Conservation (phyloP, 2,797 vertebrate genomes). For the Scyliorhinus canicula region DNA sequence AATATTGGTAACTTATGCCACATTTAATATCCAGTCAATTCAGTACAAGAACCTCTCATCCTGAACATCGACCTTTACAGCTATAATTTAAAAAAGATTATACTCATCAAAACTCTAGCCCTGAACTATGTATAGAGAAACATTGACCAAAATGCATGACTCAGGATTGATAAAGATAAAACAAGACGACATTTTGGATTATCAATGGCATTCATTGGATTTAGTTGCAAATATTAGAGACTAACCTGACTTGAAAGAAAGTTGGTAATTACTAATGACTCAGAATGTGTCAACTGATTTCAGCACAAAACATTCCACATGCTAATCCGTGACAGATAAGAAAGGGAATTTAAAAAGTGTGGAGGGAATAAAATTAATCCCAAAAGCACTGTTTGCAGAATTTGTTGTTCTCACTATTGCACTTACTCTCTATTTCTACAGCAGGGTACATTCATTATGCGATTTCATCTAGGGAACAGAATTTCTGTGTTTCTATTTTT, state of each 20-base stretch:
- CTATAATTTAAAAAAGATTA: background rate
- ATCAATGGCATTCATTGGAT: background rate
- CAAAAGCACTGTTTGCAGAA: background rate
- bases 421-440: background rate
- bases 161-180: background rate
- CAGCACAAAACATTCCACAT: background rate
- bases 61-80: too few species aligned
- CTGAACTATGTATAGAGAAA: background rate
- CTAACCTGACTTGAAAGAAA: background rate
- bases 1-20: background rate
- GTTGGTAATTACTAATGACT: background rate
- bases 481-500: background rate
- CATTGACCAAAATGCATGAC: background rate
- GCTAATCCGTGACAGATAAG: background rate
- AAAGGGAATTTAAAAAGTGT: background rate
- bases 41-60: background rate
- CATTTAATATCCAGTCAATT: background rate
- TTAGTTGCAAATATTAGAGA: background rate
- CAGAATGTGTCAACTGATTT: background rate
- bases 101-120: background rate
- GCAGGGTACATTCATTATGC: background rate
- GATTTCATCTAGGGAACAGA: background rate
- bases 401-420: constrained; percentile 21
- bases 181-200: background rate
- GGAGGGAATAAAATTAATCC: background rate